Conservation (phyloP, 35 echinoderm and acorn worm species). For the Lytechinus pictus region DNA sequence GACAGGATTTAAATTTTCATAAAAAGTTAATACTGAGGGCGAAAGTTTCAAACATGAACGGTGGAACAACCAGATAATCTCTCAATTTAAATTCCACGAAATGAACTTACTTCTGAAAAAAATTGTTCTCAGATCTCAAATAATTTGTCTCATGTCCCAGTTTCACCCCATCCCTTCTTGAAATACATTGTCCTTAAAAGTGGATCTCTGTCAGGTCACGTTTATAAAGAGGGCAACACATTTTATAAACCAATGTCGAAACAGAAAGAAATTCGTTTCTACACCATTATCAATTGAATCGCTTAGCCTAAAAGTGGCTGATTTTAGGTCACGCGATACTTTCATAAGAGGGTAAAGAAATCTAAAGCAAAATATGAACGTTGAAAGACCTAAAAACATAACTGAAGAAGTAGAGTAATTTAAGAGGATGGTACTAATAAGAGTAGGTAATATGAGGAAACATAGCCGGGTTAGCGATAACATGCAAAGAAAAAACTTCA, state of each 20-base stretch:
- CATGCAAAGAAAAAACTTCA: neutral
- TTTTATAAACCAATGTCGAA: neutral
- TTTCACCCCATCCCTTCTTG: neutral
- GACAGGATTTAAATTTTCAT: neutral
- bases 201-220: neutral
- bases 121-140: neutral
- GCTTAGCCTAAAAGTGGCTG: neutral
- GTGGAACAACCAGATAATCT: neutral
- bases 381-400: neutral
- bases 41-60: neutral
- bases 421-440: conserved; percentile 4
- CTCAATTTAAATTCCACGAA: neutral
- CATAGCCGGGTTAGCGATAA: conserved; percentile 8
- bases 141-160: neutral
- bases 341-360: neutral
- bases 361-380: neutral
- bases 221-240: neutral
- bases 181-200: neutral
- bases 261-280: neutral
- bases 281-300: neutral
- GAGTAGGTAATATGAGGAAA: neutral
- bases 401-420: neutral
- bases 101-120: neutral
- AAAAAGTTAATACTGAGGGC: neutral
- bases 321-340: neutral